Base-by-base conservation (phyloP, 2,888 invertebrate species). In the Abrostola tripartita region DNA sequence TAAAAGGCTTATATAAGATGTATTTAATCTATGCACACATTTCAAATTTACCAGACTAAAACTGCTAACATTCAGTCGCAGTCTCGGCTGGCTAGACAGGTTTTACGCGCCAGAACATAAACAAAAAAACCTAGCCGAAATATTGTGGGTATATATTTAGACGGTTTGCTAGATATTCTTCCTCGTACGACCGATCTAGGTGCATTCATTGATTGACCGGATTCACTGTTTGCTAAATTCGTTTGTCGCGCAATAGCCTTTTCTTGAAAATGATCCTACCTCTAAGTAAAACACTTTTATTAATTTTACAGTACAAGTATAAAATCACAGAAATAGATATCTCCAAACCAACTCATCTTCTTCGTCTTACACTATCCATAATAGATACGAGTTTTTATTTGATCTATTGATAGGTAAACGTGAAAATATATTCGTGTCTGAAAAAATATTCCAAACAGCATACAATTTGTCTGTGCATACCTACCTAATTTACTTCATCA, bases 71-170 rank as follows among this genome's bases (percentile, higher is more conserved):
- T 80, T 77, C 71, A 70, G 77, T 78, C 78, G 81, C 78, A 75
- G 71, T 70, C 71, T 65, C 56, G 78, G 69, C 82, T 78, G 78
- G 85, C 82, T 84, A 87, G 86, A 90, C 90, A 79, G 87, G 90
- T 90, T 89, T 86, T 83, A 82, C 84, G 83, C 78, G 86, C 81
- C 86, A 85, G 84, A 88, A 82, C 61, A 81, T 81, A 83, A 85
- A 85, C 78, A 84, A 87, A 86, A 85, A 86, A 85, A 78, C 59
- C 74, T 47, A 76, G 73, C 81, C 81, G 65, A 84, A 86, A 84
- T 80, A 73, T 84, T 76, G 82, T 77, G 78, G 78, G 72, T 84
- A 78, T 79, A 77, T 75, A 75, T 78, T 81, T 74, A 71, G 71
- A 71, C 50, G 63, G 68, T 84, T 85, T 83, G 77, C 75, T 83